These are phyloP conservation scores for Neopipo cinnamomea DNA, from an alignment of 2,113 vertebrate species.

Conservation along the genomic window DNA sequence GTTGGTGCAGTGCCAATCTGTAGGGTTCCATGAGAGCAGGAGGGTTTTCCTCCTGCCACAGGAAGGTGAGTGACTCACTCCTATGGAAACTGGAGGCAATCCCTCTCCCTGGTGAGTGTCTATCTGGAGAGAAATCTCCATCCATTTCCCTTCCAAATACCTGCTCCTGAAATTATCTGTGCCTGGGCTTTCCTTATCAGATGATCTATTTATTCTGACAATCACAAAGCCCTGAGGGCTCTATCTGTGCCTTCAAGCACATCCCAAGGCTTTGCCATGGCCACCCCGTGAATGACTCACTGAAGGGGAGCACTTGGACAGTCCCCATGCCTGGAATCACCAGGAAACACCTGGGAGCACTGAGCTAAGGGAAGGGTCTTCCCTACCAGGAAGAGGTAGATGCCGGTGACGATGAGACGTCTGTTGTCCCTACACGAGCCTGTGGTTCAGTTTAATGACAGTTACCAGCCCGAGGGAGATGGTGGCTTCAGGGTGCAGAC, in stretches of 20 bases:
- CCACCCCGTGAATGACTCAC: background rate
- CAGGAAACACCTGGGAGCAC: slow-evolving; percentile 43
- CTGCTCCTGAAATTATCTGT: background rate
- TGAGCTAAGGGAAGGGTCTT: background rate
- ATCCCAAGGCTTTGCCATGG: background rate
- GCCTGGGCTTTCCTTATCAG: background rate
- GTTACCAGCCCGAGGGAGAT: background rate
- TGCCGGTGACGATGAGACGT: fast-evolving
- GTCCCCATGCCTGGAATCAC: background rate
- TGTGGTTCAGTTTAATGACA: background rate
- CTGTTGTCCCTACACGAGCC: background rate
- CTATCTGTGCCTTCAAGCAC: background rate
- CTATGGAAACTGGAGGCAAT: background rate
- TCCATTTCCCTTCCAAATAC: slow-evolving; percentile 27
- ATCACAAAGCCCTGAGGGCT: background rate
- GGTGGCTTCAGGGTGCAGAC: background rate
- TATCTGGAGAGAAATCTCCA: background rate
- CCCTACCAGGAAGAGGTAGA: background rate
- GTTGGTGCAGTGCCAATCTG: background rate
- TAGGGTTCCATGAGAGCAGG: background rate
- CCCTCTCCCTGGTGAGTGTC: background rate
- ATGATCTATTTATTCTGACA: background rate
- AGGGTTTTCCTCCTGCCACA: slow-evolving; percentile 25
- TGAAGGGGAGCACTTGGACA: background rate
- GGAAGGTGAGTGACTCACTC: slow-evolving; percentile 55